A percentile compares a stretch with the other conserved stretches of the same genome.
Conservation (phyloP, 2,888 invertebrate genomes). For the Arge pagana region DNA sequence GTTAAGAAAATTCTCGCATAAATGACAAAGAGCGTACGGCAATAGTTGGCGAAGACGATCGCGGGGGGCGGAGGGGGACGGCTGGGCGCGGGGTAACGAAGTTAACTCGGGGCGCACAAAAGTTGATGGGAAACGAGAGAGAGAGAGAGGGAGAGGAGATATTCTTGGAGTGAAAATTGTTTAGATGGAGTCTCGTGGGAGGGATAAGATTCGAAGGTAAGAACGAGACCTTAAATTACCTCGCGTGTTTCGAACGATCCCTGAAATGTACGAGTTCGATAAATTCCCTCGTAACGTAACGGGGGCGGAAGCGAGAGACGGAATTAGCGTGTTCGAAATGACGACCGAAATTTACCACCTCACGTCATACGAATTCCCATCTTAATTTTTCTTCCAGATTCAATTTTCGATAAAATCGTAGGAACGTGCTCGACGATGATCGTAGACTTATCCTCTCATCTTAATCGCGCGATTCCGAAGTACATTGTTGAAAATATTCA, state of each 20-base stretch:
- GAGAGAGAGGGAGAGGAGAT: neutral
- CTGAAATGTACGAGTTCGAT: too few species aligned
- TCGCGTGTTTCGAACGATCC: too few species aligned
- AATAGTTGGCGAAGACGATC: too few species aligned
- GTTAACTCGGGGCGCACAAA: slow-evolving; percentile 47
- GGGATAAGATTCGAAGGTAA: too few species aligned
- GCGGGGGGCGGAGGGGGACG: too few species aligned
- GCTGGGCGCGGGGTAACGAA: slow-evolving; percentile 32
- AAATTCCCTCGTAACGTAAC: too few species aligned
- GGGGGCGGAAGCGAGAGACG: slow-evolving; percentile 24
- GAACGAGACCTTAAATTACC: too few species aligned
- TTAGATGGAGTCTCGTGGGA: too few species aligned
- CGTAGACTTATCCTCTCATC: slow-evolving; percentile 40
- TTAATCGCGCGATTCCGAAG: too few species aligned
- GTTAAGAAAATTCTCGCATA: too few species aligned
- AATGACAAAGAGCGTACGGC: too few species aligned
- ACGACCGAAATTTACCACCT: neutral
- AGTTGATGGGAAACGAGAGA: neutral
- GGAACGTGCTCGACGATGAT: slow-evolving; percentile 26
- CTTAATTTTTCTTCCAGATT: slow-evolving; percentile 44
- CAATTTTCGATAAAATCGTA: slow-evolving; percentile 49
- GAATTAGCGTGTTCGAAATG: neutral
- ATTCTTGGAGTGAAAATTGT: neutral
- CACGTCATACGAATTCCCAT: neutral
- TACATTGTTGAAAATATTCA: too few species aligned